phyloP scores from a whole-genome alignment of 35 echinoderm and acorn worm genomes.

The Apostichopus japonicus region DNA sequence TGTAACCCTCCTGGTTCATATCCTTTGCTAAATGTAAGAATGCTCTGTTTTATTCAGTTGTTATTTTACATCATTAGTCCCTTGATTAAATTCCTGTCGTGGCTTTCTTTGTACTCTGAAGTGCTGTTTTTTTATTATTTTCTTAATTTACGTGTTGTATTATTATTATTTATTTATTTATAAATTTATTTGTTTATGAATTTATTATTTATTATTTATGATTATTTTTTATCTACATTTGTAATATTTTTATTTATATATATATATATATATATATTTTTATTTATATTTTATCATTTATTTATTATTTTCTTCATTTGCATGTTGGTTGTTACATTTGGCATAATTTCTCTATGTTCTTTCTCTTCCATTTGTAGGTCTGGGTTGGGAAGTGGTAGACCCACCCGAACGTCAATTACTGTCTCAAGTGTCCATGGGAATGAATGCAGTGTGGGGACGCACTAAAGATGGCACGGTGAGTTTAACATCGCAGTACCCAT shows the following conservation, averaged over 20 bases:
- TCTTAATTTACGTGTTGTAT: no score
- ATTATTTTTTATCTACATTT: background rate
- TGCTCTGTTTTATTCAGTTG: no score
- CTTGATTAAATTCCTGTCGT: no score
- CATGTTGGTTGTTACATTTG: background rate
- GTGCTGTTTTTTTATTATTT: no score
- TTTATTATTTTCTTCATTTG: background rate
- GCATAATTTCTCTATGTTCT: background rate
- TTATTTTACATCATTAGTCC: no score
- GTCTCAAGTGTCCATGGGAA: constrained; percentile 68
- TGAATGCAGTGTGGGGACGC: constrained; percentile 87
- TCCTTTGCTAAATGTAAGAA: no score
- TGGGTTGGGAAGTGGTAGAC: constrained; percentile 76
- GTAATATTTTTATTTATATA: background rate
- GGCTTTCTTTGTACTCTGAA: no score
- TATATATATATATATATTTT: background rate
- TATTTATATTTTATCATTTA: background rate
- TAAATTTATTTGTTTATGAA: no score
- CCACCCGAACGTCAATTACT: constrained; percentile 59
- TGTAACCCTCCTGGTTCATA: no score
- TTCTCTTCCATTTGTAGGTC: constrained; percentile 57
- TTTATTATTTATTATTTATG: no score
- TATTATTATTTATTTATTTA: no score
- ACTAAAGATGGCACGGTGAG: constrained; percentile 87
- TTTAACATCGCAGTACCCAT: background rate